Percentiles rank a stretch among this genome's conserved stretches.
phyloP scores from a whole-genome alignment of 2,888 invertebrate genomes.

The Drosophila paramelanica region DNA sequence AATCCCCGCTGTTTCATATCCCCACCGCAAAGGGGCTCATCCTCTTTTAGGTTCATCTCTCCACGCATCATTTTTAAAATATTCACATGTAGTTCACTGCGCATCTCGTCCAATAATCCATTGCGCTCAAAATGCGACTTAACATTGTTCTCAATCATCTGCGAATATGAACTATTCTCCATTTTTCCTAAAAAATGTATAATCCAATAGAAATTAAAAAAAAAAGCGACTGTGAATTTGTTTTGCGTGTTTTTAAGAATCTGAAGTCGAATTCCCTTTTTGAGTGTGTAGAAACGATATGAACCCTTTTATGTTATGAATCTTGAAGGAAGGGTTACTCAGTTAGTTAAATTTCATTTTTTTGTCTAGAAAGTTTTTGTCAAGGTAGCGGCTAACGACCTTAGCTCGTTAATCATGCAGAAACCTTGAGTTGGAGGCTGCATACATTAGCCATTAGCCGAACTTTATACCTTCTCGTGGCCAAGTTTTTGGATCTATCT shows the following conservation, averaged over 20 bases:
- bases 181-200: conserved; percentile 6
- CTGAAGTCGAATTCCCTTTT: neutral
- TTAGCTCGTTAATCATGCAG: conserved; percentile 67
- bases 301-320: neutral
- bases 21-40: conserved; percentile 41
- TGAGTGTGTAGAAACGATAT: neutral
- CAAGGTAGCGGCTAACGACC: conserved; percentile 5
- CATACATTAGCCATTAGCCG: conserved; percentile 56
- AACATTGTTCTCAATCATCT: conserved; percentile 58
- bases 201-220: conserved; percentile 23
- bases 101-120: conserved; percentile 72
- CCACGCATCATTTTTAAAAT: conserved; percentile 76
- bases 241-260: conserved; percentile 4
- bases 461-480: conserved; percentile 27
- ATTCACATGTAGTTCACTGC: conserved; percentile 76
- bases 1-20: conserved; percentile 20
- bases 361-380: conserved; percentile 59
- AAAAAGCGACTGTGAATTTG: conserved; percentile 21
- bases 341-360: conserved; percentile 3
- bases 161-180: conserved; percentile 26
- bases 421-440: conserved; percentile 55
- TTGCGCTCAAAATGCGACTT: conserved; percentile 68
- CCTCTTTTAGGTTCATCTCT: conserved; percentile 17
- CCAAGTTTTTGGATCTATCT: conserved; percentile 11
- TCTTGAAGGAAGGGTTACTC: conserved; percentile 16